These are phyloP conservation scores for Eilema griseolum DNA, from an alignment of 2,888 invertebrate species.

Conservation along the genomic window DNA sequence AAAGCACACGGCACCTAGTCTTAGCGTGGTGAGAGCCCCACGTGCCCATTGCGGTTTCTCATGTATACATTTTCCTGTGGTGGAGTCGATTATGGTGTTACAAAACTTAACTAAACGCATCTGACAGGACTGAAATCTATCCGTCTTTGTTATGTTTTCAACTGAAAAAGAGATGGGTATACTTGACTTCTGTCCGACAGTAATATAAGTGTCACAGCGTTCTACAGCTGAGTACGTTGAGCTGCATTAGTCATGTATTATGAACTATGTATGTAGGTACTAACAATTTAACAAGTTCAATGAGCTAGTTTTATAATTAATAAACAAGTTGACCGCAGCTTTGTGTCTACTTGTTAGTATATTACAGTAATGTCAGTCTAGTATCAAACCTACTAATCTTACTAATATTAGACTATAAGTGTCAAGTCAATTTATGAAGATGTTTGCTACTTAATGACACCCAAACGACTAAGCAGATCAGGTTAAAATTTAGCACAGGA, in stretches of 20 bases:
- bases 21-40: background rate
- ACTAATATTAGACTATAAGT: too few relatives aligned
- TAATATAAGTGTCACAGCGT: too few relatives aligned
- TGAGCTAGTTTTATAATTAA: constrained; percentile 1
- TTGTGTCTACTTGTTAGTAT: background rate
- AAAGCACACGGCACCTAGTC: background rate
- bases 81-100: background rate
- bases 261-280: background rate
- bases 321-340: background rate
- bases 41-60: background rate
- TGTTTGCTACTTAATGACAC: too few relatives aligned
- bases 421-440: too few relatives aligned
- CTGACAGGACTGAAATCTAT: background rate
- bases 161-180: background rate
- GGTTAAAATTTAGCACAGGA: too few relatives aligned
- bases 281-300: background rate
- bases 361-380: background rate
- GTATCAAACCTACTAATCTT: background rate
- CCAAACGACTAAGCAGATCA: too few relatives aligned
- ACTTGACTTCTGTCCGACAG: background rate
- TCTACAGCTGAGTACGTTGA: too few relatives aligned
- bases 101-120: background rate
- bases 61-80: background rate
- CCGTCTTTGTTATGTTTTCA: background rate
- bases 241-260: background rate